Evolutionary conservation across 2,888 invertebrate genomes (phyloP).

Genomic region (Ferdinandea cuprea): DNA sequence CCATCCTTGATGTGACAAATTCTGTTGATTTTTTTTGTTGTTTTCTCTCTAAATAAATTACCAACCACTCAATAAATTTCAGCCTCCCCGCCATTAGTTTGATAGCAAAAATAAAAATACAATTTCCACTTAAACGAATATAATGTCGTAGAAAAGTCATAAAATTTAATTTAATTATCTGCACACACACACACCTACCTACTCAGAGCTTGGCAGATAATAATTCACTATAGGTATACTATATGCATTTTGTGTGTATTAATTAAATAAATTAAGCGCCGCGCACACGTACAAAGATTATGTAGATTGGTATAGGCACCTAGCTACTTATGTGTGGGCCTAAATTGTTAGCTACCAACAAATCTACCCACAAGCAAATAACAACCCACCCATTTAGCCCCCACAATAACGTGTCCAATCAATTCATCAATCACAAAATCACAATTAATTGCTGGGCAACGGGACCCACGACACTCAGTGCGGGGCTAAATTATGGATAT

Average conservation of each 20-base stretch:
- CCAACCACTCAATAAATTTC: constrained; percentile 19
- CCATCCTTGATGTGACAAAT: constrained; percentile 67
- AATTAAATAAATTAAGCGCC: constrained; percentile 64
- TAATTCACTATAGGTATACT: background rate
- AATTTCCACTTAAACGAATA: constrained; percentile 52
- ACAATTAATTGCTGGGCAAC: constrained; percentile 58
- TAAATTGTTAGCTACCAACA: constrained; percentile 47
- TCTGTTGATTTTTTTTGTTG: background rate
- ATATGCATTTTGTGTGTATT: constrained; percentile 42
- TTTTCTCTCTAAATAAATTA: constrained; percentile 60
- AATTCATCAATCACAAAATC: constrained; percentile 73
- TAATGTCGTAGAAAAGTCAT: constrained; percentile 62
- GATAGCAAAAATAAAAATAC: constrained; percentile 10
- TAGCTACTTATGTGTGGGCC: constrained; percentile 24
- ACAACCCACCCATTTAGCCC: constrained; percentile 65
- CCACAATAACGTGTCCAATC: constrained; percentile 61
- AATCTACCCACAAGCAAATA: constrained; percentile 56
- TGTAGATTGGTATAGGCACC: background rate
- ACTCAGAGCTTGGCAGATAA: background rate
- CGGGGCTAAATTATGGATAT: constrained; percentile 59
- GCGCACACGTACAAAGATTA: constrained; percentile 9
- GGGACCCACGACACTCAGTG: constrained; percentile 22
- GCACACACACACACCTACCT: constrained; percentile 13
- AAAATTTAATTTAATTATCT: constrained; percentile 71
- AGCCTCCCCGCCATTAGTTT: constrained; percentile 59